Conservation (phyloP, 2,888 invertebrate genomes). For the Listrodromus nycthemerus region DNA sequence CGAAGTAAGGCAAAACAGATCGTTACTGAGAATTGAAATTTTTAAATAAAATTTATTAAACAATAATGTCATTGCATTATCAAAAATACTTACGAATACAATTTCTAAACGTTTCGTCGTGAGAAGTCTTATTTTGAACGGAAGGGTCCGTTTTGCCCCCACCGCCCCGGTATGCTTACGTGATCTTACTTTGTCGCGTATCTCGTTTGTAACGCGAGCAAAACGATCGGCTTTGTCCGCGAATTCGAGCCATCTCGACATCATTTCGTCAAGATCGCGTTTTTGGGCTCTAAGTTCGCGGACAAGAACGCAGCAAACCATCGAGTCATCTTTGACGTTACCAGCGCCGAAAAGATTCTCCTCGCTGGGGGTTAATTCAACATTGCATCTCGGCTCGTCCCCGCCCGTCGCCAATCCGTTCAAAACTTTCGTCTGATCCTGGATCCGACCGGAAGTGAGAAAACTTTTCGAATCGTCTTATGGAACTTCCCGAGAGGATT, state of each 20-base stretch:
- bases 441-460: background rate
- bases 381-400: conserved; percentile 53
- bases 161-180: background rate
- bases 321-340: conserved; percentile 64
- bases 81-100: too few species aligned
- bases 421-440: conserved; percentile 62
- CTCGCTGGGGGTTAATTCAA: conserved; percentile 70
- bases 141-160: too few species aligned
- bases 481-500: background rate
- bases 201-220: conserved; percentile 35
- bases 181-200: conserved; percentile 63
- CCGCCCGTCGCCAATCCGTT: conserved; percentile 56
- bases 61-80: too few species aligned
- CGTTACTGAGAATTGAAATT: too few species aligned
- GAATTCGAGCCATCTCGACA: conserved; percentile 50
- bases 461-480: background rate
- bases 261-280: conserved; percentile 64
- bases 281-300: conserved; percentile 66
- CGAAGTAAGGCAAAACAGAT: too few species aligned
- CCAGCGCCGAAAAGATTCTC: conserved; percentile 54
- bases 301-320: conserved; percentile 70
- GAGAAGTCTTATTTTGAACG: too few species aligned
- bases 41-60: too few species aligned
- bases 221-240: conserved; percentile 59
- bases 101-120: too few species aligned